Evolutionary conservation across 53 echinoderm and acorn worm genomes (phyloP), one percentile per base, ranked within the genome.

Genomic region (Holothuria leucospilota): DNA sequence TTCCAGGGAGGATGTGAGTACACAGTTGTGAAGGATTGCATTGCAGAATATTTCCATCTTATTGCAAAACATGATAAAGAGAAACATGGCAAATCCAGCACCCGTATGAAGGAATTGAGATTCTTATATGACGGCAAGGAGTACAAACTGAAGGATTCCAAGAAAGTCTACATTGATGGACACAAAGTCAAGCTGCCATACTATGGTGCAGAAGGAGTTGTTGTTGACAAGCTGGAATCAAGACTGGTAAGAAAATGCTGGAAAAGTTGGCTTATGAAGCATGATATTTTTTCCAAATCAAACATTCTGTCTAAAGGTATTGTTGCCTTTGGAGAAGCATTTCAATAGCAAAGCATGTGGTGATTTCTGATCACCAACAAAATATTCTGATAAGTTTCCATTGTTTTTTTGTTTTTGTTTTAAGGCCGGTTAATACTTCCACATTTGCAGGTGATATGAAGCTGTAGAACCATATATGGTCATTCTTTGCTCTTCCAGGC

Each of bases 1-100:
- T 94, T 91, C 29, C 86, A 89, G 16, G 91, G 91, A 21, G 67
- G 75, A 30, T 91, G 94, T 69, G 77, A 94, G 63, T 92, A 91
- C 59, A 85, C 88, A 21, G 69, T 94, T 40, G 94, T 92, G 23
- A 85, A 72, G 67, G 92, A 94, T 56, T 87, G 88, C 71, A 26
- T 64, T 13, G 60, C 29, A 20, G 61, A 80, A 34, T 39, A 51
- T 26, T 80, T 80, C 80, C 80, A 34, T 61, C 80, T 80, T 3
- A 62, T 30, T 34, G 59, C 80, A 20, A 80, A 80, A 80, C 80
- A 80, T 38, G 60, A 60, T 20, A 59, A 80, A 60, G 23, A 80
- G 2, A 30, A 67, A 29, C 21, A 67, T 14, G 28, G 20, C 67
- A 26, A 67, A 3, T 29, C 56, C 28, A 80, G 80, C 62, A 34